Evolutionary conservation across 2,113 vertebrate genomes (phyloP).

Genomic region (Ascaphus truei): DNA sequence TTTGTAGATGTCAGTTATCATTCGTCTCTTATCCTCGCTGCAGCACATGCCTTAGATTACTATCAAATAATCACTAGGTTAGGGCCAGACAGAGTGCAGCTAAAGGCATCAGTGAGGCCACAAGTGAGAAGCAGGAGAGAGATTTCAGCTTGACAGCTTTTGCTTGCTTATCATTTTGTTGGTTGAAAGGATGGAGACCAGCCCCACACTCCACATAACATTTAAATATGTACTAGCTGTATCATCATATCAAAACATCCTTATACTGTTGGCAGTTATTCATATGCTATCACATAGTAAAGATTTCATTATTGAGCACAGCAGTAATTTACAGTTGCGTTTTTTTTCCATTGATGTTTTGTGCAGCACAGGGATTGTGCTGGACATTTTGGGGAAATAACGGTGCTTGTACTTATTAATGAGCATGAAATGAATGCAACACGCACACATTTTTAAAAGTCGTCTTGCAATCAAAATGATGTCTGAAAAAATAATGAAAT

Average conservation of each 20-base stretch:
- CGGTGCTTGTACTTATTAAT: background rate
- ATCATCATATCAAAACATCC: background rate
- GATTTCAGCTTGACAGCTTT: conserved; percentile 11
- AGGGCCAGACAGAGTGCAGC: background rate
- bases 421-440: too few species aligned
- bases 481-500: background rate
- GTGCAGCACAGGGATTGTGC: background rate
- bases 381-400: background rate
- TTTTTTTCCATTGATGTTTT: conserved; percentile 16
- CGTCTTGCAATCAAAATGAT: background rate
- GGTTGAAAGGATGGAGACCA: background rate
- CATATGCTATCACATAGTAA: conserved; percentile 10
- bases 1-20: too few species aligned
- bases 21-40: background rate
- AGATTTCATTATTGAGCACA: conserved; percentile 5
- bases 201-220: background rate
- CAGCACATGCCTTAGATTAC: background rate
- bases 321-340: background rate
- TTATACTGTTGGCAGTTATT: background rate
- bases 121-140: conserved; percentile 1
- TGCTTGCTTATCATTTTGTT: conserved; percentile 16
- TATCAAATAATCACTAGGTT: background rate
- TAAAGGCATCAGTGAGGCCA: background rate
- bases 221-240: background rate
- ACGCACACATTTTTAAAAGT: background rate